Evolutionary conservation across 2,888 invertebrate species (phyloP), one percentile per base, ranked within the genome.

Genomic region (Callinectes sapidus): DNA sequence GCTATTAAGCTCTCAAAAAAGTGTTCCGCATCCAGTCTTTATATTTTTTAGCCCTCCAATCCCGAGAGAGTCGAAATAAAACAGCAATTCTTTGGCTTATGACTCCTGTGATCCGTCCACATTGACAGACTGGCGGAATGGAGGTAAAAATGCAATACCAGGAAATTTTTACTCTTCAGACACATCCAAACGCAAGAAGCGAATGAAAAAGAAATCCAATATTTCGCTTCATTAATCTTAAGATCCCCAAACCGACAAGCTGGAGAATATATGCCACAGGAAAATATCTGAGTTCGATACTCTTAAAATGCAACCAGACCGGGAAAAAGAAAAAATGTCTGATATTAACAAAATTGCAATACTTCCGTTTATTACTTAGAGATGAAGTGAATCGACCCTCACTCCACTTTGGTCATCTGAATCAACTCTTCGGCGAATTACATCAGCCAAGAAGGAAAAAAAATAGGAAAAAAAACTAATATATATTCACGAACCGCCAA

Each of bases 11-110:
- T 23, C 61, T 18, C 3, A 61, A 61, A 61, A 23, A 61, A 23
- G 23, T 5, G 18, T 0, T 61, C 61, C 10, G 28, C 71, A 28
- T n/a, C n/a, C n/a, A 71, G 71, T 28, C 28, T 71, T 28, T 23
- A 23, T n/a, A 71, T 71, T 71, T 71, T 71, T 48, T 71, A 28
- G n/a, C 71, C n/a, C 71, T n/a, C n/a, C 28, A 71, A 13, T 28
- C 28, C 71, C 71, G n/a, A 6, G 28, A 71, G 71, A 28, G n/a
- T 71, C 71, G n/a, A 71, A 71, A 71, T 71, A 71, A 71, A 71
- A 71, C n/a, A 71, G 28, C 71, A 71, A 71, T 28, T 71, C 71
- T 71, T 71, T 28, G 71, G 28, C n/a, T 71, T 71, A 71, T 61
- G 71, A 28, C 28, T 71, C 71, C 13, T 71, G 28, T 71, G 71